phyloP scores from a whole-genome alignment of 2,888 invertebrate species.

The Volucella bombylans region DNA sequence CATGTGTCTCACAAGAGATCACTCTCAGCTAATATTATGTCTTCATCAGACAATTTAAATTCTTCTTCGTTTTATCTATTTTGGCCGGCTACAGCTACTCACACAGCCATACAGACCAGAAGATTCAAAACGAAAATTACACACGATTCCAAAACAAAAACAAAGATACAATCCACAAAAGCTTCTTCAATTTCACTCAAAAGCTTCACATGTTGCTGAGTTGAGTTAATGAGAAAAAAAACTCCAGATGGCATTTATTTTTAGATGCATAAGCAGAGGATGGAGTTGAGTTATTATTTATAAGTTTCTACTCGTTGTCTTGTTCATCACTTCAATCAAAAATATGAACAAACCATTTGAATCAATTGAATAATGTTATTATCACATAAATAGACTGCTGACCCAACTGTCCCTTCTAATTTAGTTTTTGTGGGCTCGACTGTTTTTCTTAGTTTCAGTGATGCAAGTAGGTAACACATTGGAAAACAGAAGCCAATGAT shows the following conservation, averaged over 20 bases:
- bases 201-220: slow-evolving; percentile 67
- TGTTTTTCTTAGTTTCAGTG: too few species aligned
- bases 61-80: slow-evolving; percentile 24
- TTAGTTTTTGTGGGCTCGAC: too few species aligned
- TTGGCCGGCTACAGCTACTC: slow-evolving; percentile 53
- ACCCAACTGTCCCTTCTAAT: too few species aligned
- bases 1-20: slow-evolving; percentile 16
- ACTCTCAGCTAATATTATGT: slow-evolving; percentile 41
- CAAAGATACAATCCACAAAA: slow-evolving; percentile 60
- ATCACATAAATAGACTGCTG: too few species aligned
- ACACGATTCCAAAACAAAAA: slow-evolving; percentile 35
- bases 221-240: not conserved
- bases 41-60: slow-evolving; percentile 13
- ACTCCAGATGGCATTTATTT: slow-evolving; percentile 23
- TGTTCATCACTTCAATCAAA: too few species aligned
- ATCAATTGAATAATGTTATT: too few species aligned
- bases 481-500: too few species aligned
- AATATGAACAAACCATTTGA: too few species aligned
- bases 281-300: too few species aligned
- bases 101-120: slow-evolving; percentile 53
- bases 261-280: not conserved
- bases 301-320: too few species aligned
- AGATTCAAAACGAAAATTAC: slow-evolving; percentile 10
- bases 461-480: too few species aligned
- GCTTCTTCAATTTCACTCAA: slow-evolving; percentile 47